Percentiles rank a stretch among this genome's conserved stretches.
phyloP scores from a whole-genome alignment of 2,888 invertebrate genomes.

The Electrophaes corylata region DNA sequence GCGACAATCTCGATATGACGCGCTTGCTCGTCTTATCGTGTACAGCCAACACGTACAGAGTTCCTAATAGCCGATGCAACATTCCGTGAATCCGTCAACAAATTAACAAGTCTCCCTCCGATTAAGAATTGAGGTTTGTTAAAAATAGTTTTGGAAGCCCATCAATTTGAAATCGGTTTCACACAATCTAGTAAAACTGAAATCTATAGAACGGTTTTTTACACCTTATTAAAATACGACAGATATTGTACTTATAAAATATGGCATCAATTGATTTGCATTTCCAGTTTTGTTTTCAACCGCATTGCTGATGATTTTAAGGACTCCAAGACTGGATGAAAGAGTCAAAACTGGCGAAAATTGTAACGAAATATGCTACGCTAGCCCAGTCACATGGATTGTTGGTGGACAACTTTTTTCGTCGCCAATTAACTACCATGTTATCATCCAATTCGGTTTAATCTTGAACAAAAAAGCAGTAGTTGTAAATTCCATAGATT shows the following conservation, averaged over 20 bases:
- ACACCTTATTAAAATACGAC: slow-evolving; percentile 10
- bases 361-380: too few relatives aligned
- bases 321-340: not conserved
- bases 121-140: slow-evolving; percentile 60
- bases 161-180: slow-evolving; percentile 34
- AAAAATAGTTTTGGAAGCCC: slow-evolving; percentile 58
- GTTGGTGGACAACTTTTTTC: too few relatives aligned
- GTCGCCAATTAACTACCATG: too few relatives aligned
- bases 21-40: slow-evolving; percentile 13
- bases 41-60: slow-evolving; percentile 4
- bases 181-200: slow-evolving; percentile 21
- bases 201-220: slow-evolving; percentile 17
- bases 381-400: too few relatives aligned
- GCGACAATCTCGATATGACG: slow-evolving; percentile 14
- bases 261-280: slow-evolving; percentile 20
- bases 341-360: too few relatives aligned
- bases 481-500: slow-evolving; percentile 22
- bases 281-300: slow-evolving; percentile 1
- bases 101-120: slow-evolving; percentile 47
- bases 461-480: slow-evolving; percentile 13
- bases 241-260: slow-evolving; percentile 27
- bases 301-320: slow-evolving; percentile 1
- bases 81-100: slow-evolving; percentile 23
- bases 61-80: not conserved
- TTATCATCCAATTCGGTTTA: slow-evolving; percentile 11